Evolutionary conservation across 2,797 vertebrate species (phyloP), one percentile per base, ranked within the genome.

Genomic region (Esox masquinongy): DNA sequence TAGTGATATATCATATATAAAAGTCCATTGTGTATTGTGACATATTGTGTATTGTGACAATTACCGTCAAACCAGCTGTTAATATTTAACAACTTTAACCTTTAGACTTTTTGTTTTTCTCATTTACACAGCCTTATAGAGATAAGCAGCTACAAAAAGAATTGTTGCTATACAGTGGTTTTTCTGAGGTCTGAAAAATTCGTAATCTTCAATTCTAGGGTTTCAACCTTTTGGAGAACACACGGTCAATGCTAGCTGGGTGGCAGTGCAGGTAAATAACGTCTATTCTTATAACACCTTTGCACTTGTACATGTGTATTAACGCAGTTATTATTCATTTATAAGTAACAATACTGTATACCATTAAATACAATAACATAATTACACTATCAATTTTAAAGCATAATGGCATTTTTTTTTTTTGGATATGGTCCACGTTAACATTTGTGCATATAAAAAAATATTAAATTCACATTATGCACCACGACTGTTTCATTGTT

Each of bases 141-240:
- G 82, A 77, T 79, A 76, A 79, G 50, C 51, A 50, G 66, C 31
- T 72, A 56, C n/a, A 49, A 29, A 66, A 4, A 1, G 51, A 8
- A n/a, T 43, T 70, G 43, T 70, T 70, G 43, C 43, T 70, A 22
- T 11, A 22, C 3, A 24, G 26, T 26, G 2, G 22, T 22, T 59
- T 59, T 24, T 11, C 43, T 0, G 43, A 47, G 12, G 9, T 6
- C 43, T 47, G 43, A 59, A 59, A 24, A 59, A 17, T 9, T 64
- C 26, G 11, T 15, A 8, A 66, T 66, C 15, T 16, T 66, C 26
- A 1, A 17, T 85, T 85, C n/a, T 75, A 99, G 97, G 97, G 68
- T 99, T 99, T 72, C 96, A 95, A 16, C 97, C 97, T 0, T 99
- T 99, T 69, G 97, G 96, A 79, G 96, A 96, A 2, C 95, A 99